A percentile compares a stretch with the other conserved stretches of the same genome.
These are phyloP conservation scores for Listronotus oregonensis DNA, from an alignment of 1,140 invertebrate genomes.

Conservation along the genomic window DNA sequence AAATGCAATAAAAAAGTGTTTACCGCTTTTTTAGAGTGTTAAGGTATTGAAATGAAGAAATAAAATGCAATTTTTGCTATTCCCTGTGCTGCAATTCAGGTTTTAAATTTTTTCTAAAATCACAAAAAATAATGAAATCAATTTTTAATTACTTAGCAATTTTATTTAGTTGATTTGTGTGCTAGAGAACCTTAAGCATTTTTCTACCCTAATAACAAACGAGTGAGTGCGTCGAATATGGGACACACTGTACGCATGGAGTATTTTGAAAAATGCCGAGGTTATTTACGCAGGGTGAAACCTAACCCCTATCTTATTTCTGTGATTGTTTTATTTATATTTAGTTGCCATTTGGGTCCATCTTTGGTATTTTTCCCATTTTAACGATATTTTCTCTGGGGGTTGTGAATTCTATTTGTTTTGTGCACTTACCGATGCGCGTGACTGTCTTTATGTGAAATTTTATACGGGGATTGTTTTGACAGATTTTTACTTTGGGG, in stretches of 20 bases:
- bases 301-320: constrained; percentile 15
- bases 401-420: constrained; percentile 8
- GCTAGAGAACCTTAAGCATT: no score
- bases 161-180: no score
- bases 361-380: constrained; percentile 18
- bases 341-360: constrained; percentile 18
- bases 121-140: no score
- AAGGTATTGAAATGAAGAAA: no score
- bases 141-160: no score
- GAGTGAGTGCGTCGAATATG: no score
- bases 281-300: constrained; percentile 2
- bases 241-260: not conserved
- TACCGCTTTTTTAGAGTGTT: no score
- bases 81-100: no score
- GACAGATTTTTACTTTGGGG: constrained; percentile 15
- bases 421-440: constrained; percentile 18
- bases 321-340: constrained; percentile 17
- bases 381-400: constrained; percentile 17
- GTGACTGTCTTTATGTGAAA: constrained; percentile 11
- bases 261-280: constrained; percentile 1
- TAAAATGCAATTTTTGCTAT: no score
- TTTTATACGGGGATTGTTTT: constrained; percentile 12
- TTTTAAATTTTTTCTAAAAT: no score
- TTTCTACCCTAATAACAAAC: no score
- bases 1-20: no score